A percentile compares a stretch with the other conserved stretches of the same genome.
Conservation (phyloP, 2,888 invertebrate genomes). For the Lasioglossum figueresi region DNA sequence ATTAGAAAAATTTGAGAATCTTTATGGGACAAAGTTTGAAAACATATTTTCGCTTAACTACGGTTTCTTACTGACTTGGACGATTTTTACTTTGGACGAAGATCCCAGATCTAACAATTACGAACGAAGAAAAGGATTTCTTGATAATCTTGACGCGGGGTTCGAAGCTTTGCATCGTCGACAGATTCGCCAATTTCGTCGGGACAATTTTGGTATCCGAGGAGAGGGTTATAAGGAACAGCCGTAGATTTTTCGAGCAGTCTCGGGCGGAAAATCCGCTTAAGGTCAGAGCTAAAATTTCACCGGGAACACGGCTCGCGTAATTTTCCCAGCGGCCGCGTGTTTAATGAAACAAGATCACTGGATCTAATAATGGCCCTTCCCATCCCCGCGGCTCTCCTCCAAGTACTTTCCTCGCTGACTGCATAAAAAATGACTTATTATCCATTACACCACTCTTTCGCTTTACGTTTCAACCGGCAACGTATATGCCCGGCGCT, state of each 20-base stretch:
- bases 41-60: too few relatives aligned
- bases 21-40: too few relatives aligned
- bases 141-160: neutral
- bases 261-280: neutral
- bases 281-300: neutral
- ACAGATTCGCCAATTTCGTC: neutral
- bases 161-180: neutral
- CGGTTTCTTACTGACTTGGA: too few relatives aligned
- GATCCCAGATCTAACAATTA: neutral
- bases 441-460: neutral
- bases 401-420: neutral
- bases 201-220: neutral
- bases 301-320: neutral
- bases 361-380: neutral
- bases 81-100: neutral
- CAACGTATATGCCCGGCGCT: neutral
- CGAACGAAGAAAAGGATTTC: neutral
- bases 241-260: neutral
- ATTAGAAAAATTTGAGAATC: too few relatives aligned
- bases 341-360: constrained; percentile 9
- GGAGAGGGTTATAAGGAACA: neutral
- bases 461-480: neutral
- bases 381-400: neutral
- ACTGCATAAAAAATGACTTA: constrained; percentile 9
- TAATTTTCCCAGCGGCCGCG: constrained; percentile 2